Conservation (phyloP, 2,888 invertebrate species). For the Apeira syringaria region DNA sequence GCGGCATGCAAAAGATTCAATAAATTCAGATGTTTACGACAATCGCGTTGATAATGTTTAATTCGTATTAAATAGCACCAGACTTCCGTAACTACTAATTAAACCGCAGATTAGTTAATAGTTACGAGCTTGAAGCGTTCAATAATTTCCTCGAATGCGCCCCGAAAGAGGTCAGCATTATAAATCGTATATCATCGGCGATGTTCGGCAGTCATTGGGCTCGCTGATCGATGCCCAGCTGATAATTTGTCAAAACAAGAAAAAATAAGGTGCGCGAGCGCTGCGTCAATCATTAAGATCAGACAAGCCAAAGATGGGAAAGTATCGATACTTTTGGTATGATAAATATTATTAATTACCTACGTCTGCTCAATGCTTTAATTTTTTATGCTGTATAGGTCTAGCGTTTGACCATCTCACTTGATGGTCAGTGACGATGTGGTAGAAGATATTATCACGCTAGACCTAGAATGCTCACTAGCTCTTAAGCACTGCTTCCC, state of each 20-base stretch:
- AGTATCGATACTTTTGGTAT: conserved; percentile 23
- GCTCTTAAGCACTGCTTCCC: too few species aligned
- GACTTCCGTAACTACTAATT: not conserved
- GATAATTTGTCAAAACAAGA: conserved; percentile 43
- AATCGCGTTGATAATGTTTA: too few species aligned
- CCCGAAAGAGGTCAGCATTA: conserved; percentile 43
- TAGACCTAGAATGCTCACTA: too few species aligned
- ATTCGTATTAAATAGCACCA: too few species aligned
- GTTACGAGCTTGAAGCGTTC: conserved; percentile 16
- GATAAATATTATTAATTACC: too few species aligned
- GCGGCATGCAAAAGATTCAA: too few species aligned
- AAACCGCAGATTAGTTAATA: not conserved
- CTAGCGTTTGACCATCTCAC: too few species aligned
- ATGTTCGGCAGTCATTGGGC: conserved; percentile 29
- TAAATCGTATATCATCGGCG: conserved; percentile 52
- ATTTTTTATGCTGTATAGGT: too few species aligned
- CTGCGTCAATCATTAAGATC: conserved; percentile 56
- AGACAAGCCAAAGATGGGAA: conserved; percentile 23
- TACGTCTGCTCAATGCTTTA: too few species aligned
- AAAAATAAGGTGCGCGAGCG: conserved; percentile 46
- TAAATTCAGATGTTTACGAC: too few species aligned
- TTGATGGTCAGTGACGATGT: too few species aligned
- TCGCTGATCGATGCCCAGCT: conserved; percentile 31
- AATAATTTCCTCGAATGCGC: conserved; percentile 45
- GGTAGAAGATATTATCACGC: too few species aligned